Base-by-base conservation (phyloP, 92 coral and sea anemone species). In the Muricea muricata region DNA sequence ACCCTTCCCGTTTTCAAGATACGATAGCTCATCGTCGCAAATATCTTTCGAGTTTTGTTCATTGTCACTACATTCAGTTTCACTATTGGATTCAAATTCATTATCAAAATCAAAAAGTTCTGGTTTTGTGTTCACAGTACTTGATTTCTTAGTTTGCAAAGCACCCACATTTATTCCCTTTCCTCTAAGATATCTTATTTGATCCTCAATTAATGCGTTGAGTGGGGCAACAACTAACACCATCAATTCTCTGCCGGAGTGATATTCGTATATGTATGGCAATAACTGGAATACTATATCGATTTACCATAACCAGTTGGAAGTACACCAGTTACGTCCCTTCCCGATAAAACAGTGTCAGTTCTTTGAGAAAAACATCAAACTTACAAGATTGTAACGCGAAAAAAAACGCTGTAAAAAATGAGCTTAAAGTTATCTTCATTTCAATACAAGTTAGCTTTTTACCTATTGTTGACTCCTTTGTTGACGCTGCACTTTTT, bases 261-360 rank as follows among this genome's bases (percentile, higher is more conserved):
- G 91, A 34, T 42, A 81, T 32, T 87, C 91, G 50, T 75, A 50
- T 30, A 83, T 15, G 45, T 24, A 88, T 7, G 86, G 92, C 33
- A 89, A 25, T 30, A 89, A 65, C 31, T 89, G 88, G 30, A 89
- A 89, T 6, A 89, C 79, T 23, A n/a, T n/a, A 78, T 46, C 0
- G 91, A 88, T 69, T 88, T 88, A 3, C 91, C 88, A 47, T 83
- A 83, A 48, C 88, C 91, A 1, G 88, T 83, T 20, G 91, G 91
- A 50, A 88, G 91, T 46, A 87, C 75, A 2, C 83, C 91, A 73
- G 75, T 82, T 2, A 81, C 68, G 48, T 89, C 83, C 57, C 68
- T 79, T 61, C 76, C 82, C 17, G 40, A 78, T 33, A 67, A 79
- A 23, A 89, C 21, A 25, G 87, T 54, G 24, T 88, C 91, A 66